These are phyloP conservation scores for Sinosuthora webbiana DNA, from an alignment of 2,113 vertebrate species.

Conservation along the genomic window DNA sequence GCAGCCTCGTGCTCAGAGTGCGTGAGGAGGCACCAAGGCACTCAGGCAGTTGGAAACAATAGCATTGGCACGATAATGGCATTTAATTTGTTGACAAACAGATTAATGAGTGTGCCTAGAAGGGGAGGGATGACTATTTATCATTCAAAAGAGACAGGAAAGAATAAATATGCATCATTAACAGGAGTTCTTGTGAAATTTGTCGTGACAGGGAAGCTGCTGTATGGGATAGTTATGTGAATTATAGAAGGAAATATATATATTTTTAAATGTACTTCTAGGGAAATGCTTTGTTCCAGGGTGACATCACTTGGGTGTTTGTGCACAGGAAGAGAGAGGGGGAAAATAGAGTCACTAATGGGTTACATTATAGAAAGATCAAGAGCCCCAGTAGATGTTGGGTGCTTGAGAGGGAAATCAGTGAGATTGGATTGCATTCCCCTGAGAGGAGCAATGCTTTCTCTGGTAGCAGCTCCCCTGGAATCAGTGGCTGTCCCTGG, in stretches of 20 bases:
- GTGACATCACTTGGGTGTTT: not conserved
- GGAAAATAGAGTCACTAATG: not conserved
- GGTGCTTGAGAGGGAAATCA: not conserved
- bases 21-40: not conserved
- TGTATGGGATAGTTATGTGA: not conserved
- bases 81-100: slow-evolving; percentile 63
- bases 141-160: slow-evolving; percentile 7
- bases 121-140: slow-evolving; percentile 1
- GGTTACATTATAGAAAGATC: not conserved
- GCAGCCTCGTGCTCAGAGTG: not conserved
- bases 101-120: slow-evolving; percentile 29
- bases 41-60: slow-evolving; percentile 38
- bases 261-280: not conserved
- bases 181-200: not conserved
- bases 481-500: not conserved
- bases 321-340: not conserved
- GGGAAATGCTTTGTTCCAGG: not conserved
- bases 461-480: not conserved
- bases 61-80: slow-evolving; percentile 39
- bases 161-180: not conserved
- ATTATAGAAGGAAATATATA: not conserved
- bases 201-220: not conserved
- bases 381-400: not conserved
- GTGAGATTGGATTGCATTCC: not conserved
- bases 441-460: not conserved